Conservation (phyloP, 1,140 invertebrate genomes). For the Orchesella cincta region DNA sequence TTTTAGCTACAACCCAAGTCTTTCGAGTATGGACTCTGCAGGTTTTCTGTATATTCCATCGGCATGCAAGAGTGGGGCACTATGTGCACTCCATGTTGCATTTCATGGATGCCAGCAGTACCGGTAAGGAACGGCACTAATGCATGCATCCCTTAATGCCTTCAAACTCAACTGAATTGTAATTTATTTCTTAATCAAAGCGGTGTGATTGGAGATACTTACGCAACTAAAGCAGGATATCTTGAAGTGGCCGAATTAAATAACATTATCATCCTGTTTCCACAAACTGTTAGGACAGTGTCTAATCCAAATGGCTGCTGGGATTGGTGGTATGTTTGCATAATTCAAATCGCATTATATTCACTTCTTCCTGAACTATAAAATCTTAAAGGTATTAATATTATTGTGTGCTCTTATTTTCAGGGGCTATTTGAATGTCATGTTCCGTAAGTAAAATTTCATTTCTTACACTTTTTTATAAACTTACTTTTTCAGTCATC, state of each 20-base stretch:
- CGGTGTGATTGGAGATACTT: constrained; percentile 46
- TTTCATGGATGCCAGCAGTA: constrained; percentile 57
- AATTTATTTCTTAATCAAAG: constrained; percentile 14
- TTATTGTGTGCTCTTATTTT: background rate
- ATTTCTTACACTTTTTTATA: background rate
- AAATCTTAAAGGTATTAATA: background rate
- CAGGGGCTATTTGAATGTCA: constrained; percentile 40
- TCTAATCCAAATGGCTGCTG: constrained; percentile 57
- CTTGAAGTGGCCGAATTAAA: constrained; percentile 58
- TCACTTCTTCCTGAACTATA: background rate
- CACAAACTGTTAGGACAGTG: constrained; percentile 53
- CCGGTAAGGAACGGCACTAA: constrained; percentile 48
- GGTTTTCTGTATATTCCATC: constrained; percentile 56
- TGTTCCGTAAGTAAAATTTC: constrained; percentile 37
- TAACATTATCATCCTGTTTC: constrained; percentile 58
- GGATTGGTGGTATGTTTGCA: constrained; percentile 57
- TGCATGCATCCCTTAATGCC: background rate
- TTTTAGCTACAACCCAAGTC: constrained; percentile 50
- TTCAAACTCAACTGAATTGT: background rate
- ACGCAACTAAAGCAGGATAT: constrained; percentile 55
- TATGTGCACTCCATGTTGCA: constrained; percentile 56
- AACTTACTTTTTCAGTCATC: too few relatives aligned
- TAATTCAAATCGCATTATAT: too few relatives aligned
- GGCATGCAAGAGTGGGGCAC: constrained; percentile 51
- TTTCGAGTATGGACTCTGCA: constrained; percentile 53